A percentile compares a stretch with the other conserved stretches of the same genome.
These are phyloP conservation scores for Perizoma affinitatum DNA, from an alignment of 2,888 invertebrate genomes.

Conservation along the genomic window DNA sequence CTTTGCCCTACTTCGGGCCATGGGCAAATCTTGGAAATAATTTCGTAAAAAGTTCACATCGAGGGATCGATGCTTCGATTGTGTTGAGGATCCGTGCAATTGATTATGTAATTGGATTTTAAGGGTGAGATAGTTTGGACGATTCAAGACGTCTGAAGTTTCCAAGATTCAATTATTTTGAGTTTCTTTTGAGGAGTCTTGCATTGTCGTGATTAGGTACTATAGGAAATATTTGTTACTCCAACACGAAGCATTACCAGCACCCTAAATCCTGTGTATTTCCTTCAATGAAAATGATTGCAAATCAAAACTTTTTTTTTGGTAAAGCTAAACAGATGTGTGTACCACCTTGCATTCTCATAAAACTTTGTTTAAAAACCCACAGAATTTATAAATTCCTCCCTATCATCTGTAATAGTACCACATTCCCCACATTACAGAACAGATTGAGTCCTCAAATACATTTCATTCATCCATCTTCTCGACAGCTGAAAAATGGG, in stretches of 20 bases:
- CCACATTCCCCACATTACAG: conserved; percentile 34
- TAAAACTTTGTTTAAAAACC: background rate
- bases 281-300: no score
- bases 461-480: conserved; percentile 36
- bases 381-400: conserved; percentile 20
- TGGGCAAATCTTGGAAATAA: conserved; percentile 25
- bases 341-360: background rate
- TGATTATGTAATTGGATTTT: conserved; percentile 32
- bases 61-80: conserved; percentile 25
- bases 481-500: conserved; percentile 37
- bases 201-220: no score
- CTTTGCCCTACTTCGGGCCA: conserved; percentile 49
- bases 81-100: conserved; percentile 26
- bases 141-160: conserved; percentile 8
- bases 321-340: no score
- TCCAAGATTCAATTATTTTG: background rate
- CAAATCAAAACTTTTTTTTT: no score
- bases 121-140: conserved; percentile 26
- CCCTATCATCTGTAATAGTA: conserved; percentile 17
- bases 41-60: conserved; percentile 24
- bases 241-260: no score
- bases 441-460: conserved; percentile 39
- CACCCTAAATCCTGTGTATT: no score
- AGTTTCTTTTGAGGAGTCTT: background rate
- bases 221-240: no score